These are phyloP conservation scores for Dermatemys mawii DNA, from an alignment of 2,113 vertebrate genomes.

Conservation along the genomic window DNA sequence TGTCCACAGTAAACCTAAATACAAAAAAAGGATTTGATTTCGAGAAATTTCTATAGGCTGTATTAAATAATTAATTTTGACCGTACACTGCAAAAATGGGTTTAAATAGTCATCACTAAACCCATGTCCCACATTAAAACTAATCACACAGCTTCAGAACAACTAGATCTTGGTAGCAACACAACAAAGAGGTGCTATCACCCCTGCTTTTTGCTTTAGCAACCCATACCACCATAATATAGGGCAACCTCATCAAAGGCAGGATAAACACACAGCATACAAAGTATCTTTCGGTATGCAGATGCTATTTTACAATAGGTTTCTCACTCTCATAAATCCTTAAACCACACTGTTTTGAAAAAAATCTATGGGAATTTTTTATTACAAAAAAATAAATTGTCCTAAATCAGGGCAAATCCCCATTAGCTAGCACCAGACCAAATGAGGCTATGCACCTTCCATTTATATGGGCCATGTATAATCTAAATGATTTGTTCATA, in stretches of 20 bases:
- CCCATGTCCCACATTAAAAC: background rate
- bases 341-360: background rate
- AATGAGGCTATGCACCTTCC: background rate
- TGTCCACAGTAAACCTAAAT: background rate
- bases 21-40: background rate
- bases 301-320: background rate
- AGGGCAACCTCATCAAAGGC: background rate
- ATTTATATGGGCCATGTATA: background rate
- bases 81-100: background rate
- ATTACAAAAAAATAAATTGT: background rate
- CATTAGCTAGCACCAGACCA: background rate
- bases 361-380: background rate
- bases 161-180: background rate
- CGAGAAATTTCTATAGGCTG: background rate
- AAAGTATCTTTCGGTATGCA: fast-evolving
- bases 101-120: background rate
- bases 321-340: no score
- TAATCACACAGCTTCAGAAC: background rate
- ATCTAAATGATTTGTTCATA: background rate
- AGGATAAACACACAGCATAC: background rate
- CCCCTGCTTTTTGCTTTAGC: background rate
- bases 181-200: background rate
- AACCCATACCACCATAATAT: background rate
- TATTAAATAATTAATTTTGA: constrained; percentile 5
- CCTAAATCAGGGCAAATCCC: background rate